Evolutionary conservation across 1,140 invertebrate species (phyloP), one percentile per base, ranked within the genome.

Genomic region (Caenorhabditis briggsae): DNA sequence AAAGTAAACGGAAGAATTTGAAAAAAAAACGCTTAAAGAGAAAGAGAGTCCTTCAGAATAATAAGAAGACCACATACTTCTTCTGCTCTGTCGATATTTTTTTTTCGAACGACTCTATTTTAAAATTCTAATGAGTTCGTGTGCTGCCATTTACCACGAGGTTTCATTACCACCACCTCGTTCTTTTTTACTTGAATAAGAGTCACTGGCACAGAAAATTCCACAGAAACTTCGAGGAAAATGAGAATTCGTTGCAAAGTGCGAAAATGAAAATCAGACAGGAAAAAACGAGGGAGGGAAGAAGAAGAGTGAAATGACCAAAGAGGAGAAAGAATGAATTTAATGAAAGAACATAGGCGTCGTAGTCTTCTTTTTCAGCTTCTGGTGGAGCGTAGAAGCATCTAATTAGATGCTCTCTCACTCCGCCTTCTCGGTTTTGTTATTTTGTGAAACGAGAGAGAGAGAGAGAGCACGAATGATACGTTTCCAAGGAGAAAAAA

Each of bases 361-460:
- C 11, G 23, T 25, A 6, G 70, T 50, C 70, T 50, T 18, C 70
- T 2, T 53, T 78, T 48, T 78, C 70, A 78, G 70, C n/a, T 50
- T 78, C 46, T 48, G 70, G 43, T 50, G 43, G 46, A 7, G 2
- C 70, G 46, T 59, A 23, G 23, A 20, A 46, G 41, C 64, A 50
- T 78, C 70, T 78, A 78, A 78, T 78, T 48, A 78, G 70, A 78
- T 23, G 23, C 43, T 46, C 33, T 46, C 33, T 20, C 11, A 11
- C 61, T 12, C 33, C 43, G 64, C 16, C 64, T 20, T 58, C 56
- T 58, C 56, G 6, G 56, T 25, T 23, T 78, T 14, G 33, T 50
- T 70, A n/a, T 78, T 43, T 78, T 46, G 20, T 78, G n/a, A 78
- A n/a, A 78, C 12, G 33, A 78, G 46, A 78, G 70, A 16, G 53